phyloP scores from a whole-genome alignment of 2,797 vertebrate species.

The Neosalanx taihuensis region DNA sequence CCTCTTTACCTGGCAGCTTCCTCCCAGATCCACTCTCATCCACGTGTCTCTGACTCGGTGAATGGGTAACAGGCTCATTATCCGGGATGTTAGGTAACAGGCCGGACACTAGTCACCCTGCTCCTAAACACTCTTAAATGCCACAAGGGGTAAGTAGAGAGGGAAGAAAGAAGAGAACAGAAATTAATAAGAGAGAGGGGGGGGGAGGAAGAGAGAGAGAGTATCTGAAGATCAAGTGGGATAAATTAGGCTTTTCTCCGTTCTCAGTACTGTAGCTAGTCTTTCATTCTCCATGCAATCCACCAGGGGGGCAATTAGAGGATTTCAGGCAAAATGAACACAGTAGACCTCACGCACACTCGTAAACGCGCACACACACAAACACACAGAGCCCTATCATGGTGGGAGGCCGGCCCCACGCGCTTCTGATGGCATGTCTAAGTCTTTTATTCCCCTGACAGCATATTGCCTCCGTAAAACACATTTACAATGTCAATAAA shows the following conservation, averaged over 20 bases:
- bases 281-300: conserved; percentile 48
- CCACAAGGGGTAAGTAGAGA: conserved; percentile 38
- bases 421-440: conserved; percentile 14
- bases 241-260: not conserved
- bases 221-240: not conserved
- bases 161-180: no score
- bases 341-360: conserved; percentile 5
- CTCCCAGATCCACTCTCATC: no score
- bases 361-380: conserved; percentile 9
- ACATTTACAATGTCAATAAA: conserved; percentile 77
- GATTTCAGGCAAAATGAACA: conserved; percentile 42
- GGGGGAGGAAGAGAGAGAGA: no score
- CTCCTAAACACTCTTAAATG: conserved; percentile 56
- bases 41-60: no score
- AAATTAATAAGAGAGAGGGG: no score
- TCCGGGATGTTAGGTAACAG: no score
- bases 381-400: not conserved
- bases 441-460: conserved; percentile 66
- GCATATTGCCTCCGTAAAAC: conserved; percentile 63
- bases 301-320: conserved; percentile 71
- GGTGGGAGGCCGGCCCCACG: not conserved
- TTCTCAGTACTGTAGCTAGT: not conserved
- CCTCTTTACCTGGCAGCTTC: no score
- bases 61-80: no score
- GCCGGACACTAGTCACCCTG: conserved; percentile 37